Evolutionary conservation across 2,113 vertebrate genomes (phyloP), one percentile per base, ranked within the genome.

Genomic region (Dendrocopos noguchii): DNA sequence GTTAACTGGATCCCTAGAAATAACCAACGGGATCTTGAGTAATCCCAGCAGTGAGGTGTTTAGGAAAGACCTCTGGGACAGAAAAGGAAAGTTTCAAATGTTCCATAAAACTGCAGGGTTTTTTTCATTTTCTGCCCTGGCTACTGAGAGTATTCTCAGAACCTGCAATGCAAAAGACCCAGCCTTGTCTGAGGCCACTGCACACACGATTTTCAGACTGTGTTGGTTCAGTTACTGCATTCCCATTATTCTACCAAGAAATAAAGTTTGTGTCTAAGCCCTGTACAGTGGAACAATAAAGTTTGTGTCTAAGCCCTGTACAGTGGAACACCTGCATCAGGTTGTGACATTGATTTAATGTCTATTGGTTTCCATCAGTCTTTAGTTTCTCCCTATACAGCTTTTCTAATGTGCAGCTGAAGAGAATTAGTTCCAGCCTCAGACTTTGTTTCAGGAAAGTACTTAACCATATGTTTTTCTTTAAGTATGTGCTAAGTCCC

Each of bases 401-500:
- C 39, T 39, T 39, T 39, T 39, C 39, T 74, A 39, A 65, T 21
- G 29, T 25, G 29, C 80, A 94, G 84, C 90, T 88, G 83, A 94
- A 93, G 50, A 68, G 55, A 88, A 91, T 95, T 81, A 91, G 28
- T 93, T 94, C 76, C 94, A 95, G 80, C 53, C 79, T 90, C 80
- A 82, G 70, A 65, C 34, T 79, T 91, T 73, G 44, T 95, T 94
- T 88, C 86, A 73, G 85, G 9, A 47, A 86, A 70, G 55, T 81
- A 88, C 88, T 91, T 88, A 93, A 94, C 80, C 80, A 93, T 86
- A 34, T 95, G 87, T 91, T 95, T 91, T 87, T 85, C 61, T 88
- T 91, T 83, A 91, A 94, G 65, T 71, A 72, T 65, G 70, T 96
- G 87, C 82, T 96, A 93, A 94, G 50, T 84, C 67, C 34, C 66